Base-by-base conservation (phyloP, 2,888 invertebrate genomes). In the Sinotaia quadrata region DNA sequence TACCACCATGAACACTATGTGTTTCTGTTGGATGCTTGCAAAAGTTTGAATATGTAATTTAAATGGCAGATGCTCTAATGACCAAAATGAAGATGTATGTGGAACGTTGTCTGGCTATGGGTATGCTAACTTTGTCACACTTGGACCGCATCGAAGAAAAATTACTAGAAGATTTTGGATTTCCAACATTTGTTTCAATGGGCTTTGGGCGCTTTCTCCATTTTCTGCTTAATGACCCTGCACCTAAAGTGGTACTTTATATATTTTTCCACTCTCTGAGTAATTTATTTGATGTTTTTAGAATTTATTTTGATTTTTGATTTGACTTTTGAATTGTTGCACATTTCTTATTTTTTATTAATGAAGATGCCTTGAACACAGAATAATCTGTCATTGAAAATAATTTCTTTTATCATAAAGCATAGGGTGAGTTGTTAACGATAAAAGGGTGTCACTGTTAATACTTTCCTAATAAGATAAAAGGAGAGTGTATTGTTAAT, bases 101-200 rank as follows among this genome's bases (percentile, higher is more conserved):
- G 18, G 82, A 84, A 62, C 74, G 80, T 15, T 84, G 84, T 73
- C 61, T 84, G 61, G 75, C 76, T 21, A 77, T 76, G 15, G 85
- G 85, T 4, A 56, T 80, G 8, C 72, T 87, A 18, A 82, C 77
- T 37, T 75, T 87, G 8, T 69, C 69, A 10, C 74, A 80, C 60
- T 69, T 87, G 60, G 75, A 80, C 36, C 75, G 78, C 21, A 84
- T 87, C 54, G 87, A 87, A 69, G 79, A 82, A 67, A 85, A 81
- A 66, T 68, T 87, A 5, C 65, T 81, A 12, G 83, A 85, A 60
- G 84, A 85, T 21, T 84, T 79, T 65, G 75, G 74, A 4, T 82
- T 82, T 56, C 49, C 73, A 0, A 68, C 75, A 4, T 87, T 87
- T 73, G 51, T 61, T 21, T 78, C 72, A 10, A 76, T 87, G 79